Evolutionary conservation across 2,797 vertebrate genomes (phyloP).

Genomic region (Rhinella marina): DNA sequence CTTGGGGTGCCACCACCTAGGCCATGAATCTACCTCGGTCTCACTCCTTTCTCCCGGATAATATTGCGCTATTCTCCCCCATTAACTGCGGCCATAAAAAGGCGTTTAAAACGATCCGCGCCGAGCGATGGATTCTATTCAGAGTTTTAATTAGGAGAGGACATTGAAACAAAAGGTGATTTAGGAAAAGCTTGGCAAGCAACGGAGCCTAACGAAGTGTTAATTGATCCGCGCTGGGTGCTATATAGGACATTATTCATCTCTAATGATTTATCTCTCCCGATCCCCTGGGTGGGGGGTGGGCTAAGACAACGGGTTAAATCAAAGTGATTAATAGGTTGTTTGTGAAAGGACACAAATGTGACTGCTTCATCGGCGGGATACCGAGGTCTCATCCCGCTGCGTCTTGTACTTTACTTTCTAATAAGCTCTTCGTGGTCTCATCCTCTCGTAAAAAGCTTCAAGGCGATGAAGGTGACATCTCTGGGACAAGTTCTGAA

Average conservation of each 20-base stretch:
- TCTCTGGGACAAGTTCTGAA: no score
- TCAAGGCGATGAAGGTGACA: neutral
- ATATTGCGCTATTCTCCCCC: neutral
- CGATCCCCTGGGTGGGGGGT: neutral
- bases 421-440: neutral
- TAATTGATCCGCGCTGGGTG: conserved; percentile 49
- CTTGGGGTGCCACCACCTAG: neutral
- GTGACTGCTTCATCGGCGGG: neutral
- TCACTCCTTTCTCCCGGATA: neutral
- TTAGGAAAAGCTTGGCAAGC: conserved; percentile 52
- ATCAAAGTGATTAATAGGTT: conserved; percentile 37
- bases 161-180: conserved; percentile 57
- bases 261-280: conserved; percentile 47
- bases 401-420: neutral
- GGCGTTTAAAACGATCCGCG: conserved; percentile 14
- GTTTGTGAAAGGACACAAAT: conserved; percentile 18
- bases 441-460: neutral
- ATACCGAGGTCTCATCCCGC: neutral
- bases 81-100: conserved; percentile 17
- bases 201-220: conserved; percentile 51
- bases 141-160: conserved; percentile 55
- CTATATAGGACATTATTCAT: conserved; percentile 45
- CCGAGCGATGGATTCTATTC: conserved; percentile 42
- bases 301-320: conserved; percentile 20
- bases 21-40: neutral